phyloP scores from a whole-genome alignment of 64 coral and sea anemone genomes.

The Actinia equina region DNA sequence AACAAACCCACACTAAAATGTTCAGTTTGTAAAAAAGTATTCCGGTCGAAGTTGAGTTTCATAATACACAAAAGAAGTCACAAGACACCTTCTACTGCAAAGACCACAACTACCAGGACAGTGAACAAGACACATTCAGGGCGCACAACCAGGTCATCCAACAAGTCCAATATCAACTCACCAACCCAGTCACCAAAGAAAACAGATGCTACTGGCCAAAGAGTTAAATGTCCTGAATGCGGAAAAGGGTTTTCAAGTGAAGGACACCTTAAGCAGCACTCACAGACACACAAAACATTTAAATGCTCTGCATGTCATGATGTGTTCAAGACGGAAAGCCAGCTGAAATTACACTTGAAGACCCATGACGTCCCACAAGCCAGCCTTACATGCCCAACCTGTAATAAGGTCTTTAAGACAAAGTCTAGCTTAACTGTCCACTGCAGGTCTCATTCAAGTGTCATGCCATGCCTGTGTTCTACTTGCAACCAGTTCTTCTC shows the following conservation, averaged over 20 bases:
- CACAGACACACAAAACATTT: background rate
- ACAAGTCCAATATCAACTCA: too few species aligned
- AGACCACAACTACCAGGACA: background rate
- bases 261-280: conserved; percentile 2
- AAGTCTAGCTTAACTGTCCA: background rate
- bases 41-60: conserved; percentile 2
- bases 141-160: background rate
- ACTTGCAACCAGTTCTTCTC: conserved; percentile 8
- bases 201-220: background rate
- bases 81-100: too few species aligned
- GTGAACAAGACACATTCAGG: background rate
- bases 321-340: background rate
- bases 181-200: too few species aligned
- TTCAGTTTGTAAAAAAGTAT: conserved; percentile 9
- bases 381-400: background rate
- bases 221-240: background rate
- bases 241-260: background rate
- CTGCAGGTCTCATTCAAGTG: background rate
- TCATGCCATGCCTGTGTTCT: conserved; percentile 8
- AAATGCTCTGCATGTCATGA: background rate
- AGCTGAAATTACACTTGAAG: background rate
- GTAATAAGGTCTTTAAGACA: conserved; percentile 11
- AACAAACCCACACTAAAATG: background rate
- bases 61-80: background rate
- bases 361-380: background rate